Evolutionary conservation across 1,140 invertebrate genomes (phyloP).

Genomic region (Zaprionus africanus): DNA sequence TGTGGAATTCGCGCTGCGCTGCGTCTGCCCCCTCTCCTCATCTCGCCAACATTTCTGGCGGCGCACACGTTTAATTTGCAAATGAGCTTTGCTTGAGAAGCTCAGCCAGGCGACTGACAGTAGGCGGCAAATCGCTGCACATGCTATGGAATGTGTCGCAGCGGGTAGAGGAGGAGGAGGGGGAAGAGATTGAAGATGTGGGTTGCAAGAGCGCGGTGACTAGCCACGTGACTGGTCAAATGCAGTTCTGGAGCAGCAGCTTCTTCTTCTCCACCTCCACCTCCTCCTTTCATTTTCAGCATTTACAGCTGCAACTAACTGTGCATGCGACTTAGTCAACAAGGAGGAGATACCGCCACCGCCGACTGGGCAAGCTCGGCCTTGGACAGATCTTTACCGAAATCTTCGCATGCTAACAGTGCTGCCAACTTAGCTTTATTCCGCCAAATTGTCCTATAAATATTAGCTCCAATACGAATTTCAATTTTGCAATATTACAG

Average conservation of each 20-base stretch:
- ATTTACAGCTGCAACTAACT: conserved; percentile 1
- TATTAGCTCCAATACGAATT: no score
- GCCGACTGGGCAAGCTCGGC: background rate
- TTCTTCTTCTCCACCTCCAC: background rate
- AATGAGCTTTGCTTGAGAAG: conserved; percentile 63
- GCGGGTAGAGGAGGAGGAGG: background rate
- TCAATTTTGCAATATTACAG: no score
- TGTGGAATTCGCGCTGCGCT: background rate
- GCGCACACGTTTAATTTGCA: conserved; percentile 78
- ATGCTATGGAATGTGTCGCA: conserved; percentile 30
- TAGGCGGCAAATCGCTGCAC: conserved; percentile 44
- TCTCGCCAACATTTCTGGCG: conserved; percentile 29
- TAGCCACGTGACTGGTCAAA: conserved; percentile 37
- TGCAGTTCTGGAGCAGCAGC: background rate
- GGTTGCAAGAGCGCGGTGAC: background rate
- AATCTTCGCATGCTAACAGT: background rate
- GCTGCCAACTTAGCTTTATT: no score
- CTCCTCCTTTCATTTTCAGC: background rate
- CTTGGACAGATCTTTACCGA: background rate
- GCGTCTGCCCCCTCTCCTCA: conserved; percentile 2
- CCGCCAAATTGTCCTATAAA: no score
- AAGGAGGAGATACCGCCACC: background rate
- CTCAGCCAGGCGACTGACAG: conserved; percentile 50
- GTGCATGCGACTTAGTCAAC: background rate
- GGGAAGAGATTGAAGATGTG: background rate